These are phyloP conservation scores for Agrochola lota DNA, from an alignment of 2,888 invertebrate species.

Conservation along the genomic window DNA sequence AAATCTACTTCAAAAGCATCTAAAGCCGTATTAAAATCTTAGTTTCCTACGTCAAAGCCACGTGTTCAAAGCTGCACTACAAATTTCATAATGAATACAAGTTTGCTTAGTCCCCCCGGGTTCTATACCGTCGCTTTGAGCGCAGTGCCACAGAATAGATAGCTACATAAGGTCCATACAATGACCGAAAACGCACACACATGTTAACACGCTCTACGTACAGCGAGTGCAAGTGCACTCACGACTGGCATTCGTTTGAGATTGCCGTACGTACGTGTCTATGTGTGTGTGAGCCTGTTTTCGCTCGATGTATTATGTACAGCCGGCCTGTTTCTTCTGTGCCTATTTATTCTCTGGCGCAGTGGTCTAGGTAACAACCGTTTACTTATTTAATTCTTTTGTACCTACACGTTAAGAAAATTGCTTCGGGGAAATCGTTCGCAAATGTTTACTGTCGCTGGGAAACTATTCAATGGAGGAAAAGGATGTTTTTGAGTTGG, in stretches of 20 bases:
- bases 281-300: background rate
- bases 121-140: constrained; percentile 57
- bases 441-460: constrained; percentile 62
- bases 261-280: background rate
- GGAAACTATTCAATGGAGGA: constrained; percentile 47
- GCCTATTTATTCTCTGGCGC: constrained; percentile 21
- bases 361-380: constrained; percentile 63
- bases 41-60: constrained; percentile 55
- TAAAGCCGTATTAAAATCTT: constrained; percentile 47
- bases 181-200: background rate
- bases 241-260: background rate
- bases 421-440: constrained; percentile 68
- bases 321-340: constrained; percentile 9
- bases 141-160: constrained; percentile 34
- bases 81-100: constrained; percentile 73
- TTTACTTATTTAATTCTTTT: constrained; percentile 76
- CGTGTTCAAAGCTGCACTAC: constrained; percentile 70
- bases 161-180: background rate
- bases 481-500: constrained; percentile 19
- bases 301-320: background rate
- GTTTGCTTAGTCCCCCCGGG: constrained; percentile 57
- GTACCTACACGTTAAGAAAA: constrained; percentile 70
- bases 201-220: background rate
- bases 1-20: constrained; percentile 33
- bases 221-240: background rate